Percentiles rank a stretch among this genome's conserved stretches.
Evolutionary conservation across 1,140 invertebrate genomes (phyloP).

Genomic region (Dufourea novaeangliae): DNA sequence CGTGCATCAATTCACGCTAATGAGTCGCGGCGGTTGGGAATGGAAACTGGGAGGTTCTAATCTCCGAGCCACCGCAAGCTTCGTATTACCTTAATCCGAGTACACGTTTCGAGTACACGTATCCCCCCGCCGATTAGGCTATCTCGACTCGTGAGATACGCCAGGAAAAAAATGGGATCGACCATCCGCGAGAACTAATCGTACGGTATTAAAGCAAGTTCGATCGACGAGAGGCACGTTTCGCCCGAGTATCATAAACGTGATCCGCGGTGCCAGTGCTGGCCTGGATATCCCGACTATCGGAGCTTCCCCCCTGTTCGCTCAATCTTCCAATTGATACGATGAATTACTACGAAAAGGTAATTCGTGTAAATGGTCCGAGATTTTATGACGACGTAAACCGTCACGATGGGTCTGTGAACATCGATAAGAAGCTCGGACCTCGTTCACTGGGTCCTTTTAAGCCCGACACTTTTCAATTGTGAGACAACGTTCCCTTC

Average conservation of each 20-base stretch:
- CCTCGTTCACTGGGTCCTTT: not conserved
- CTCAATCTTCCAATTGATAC: slow-evolving; percentile 1
- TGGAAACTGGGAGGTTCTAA: not conserved
- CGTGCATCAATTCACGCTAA: slow-evolving; percentile 11
- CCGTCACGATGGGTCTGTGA: not conserved
- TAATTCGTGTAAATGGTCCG: not conserved
- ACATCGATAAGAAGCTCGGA: not conserved
- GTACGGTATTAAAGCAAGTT: not conserved
- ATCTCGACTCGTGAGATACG: not conserved
- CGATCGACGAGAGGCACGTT: not conserved
- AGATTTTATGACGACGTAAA: not conserved
- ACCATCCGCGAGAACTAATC: not conserved
- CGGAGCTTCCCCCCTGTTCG: not conserved
- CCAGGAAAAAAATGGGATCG: not conserved
- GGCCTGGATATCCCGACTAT: not conserved
- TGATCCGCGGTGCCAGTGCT: too few relatives aligned
- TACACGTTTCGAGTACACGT: not conserved
- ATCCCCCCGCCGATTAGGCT: too few relatives aligned
- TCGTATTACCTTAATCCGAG: slow-evolving; percentile 2
- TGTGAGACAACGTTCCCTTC: too few relatives aligned
- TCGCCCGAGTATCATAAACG: not conserved
- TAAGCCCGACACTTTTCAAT: not conserved
- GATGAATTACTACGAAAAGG: not conserved
- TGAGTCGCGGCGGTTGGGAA: not conserved
- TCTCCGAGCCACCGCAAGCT: not conserved